Conservation (phyloP, 2,888 invertebrate species). For the Yponomeuta malinellus region DNA sequence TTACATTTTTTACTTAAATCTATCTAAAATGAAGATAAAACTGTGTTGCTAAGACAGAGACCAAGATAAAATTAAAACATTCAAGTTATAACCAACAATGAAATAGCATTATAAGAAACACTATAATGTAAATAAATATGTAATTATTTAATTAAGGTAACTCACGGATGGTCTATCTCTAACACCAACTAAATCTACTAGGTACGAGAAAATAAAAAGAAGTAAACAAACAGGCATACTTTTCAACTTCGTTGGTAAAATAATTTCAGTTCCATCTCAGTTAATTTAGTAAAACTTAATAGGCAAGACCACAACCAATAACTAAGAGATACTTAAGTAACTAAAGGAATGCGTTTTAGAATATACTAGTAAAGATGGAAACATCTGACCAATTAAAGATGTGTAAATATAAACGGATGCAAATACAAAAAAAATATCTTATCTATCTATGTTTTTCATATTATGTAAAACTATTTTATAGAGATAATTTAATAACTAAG, state of each 20-base stretch:
- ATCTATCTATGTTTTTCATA: background rate
- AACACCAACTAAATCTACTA: slow-evolving; percentile 39
- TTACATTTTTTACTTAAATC: slow-evolving; percentile 40
- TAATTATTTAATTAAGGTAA: slow-evolving; percentile 70
- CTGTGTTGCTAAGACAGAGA: slow-evolving; percentile 10
- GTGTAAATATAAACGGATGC: slow-evolving; percentile 31
- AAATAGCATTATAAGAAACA: slow-evolving; percentile 62
- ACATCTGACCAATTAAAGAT: slow-evolving; percentile 29
- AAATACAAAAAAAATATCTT: background rate
- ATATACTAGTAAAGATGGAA: slow-evolving; percentile 35
- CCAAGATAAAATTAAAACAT: slow-evolving; percentile 35
- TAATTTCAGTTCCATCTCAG: slow-evolving; percentile 67
- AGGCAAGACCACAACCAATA: slow-evolving; percentile 78
- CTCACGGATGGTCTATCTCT: slow-evolving; percentile 59
- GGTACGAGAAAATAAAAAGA: slow-evolving; percentile 57
- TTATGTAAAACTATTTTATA: background rate
- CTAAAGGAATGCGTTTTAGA: slow-evolving; percentile 61
- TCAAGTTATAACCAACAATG: slow-evolving; percentile 61
- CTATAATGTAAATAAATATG: slow-evolving; percentile 58
- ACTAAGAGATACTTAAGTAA: slow-evolving; percentile 61
- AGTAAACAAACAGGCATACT: slow-evolving; percentile 20
- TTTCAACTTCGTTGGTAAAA: slow-evolving; percentile 71
- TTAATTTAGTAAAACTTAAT: slow-evolving; percentile 71
- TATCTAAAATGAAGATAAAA: slow-evolving; percentile 10
- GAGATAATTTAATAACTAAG: background rate